phyloP scores from a whole-genome alignment of 2,113 vertebrate species.

The Archilochus colubris region DNA sequence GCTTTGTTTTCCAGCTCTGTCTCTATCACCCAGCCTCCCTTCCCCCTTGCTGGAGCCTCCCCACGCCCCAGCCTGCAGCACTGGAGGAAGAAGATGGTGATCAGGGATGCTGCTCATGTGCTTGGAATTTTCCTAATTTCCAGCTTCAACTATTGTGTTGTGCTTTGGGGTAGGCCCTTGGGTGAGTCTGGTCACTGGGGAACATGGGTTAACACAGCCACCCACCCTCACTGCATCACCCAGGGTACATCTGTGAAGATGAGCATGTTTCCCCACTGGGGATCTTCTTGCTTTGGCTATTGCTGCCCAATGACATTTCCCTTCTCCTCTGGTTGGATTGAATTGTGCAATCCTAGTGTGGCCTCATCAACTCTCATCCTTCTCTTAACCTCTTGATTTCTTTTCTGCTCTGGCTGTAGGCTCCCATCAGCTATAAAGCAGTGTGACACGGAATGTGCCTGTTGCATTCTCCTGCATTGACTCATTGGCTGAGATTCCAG shows the following conservation, averaged over 20 bases:
- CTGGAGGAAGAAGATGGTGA: background rate
- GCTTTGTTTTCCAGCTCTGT: background rate
- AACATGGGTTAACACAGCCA: background rate
- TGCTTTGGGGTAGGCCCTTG: background rate
- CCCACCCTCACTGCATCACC: background rate
- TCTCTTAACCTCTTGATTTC: background rate
- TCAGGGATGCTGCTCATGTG: slow-evolving; percentile 5
- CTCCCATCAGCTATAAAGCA: slow-evolving; percentile 54
- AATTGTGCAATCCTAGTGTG: background rate
- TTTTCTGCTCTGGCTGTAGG: slow-evolving; percentile 35
- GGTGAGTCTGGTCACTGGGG: background rate
- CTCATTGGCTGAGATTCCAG: slow-evolving; percentile 68
- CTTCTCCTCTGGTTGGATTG: background rate
- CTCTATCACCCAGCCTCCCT: background rate
- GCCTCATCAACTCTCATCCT: background rate
- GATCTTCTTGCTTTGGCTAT: background rate
- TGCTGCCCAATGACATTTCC: background rate
- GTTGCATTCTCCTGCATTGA: slow-evolving; percentile 71
- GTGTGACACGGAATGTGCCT: slow-evolving; percentile 51
- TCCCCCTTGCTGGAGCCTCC: background rate
- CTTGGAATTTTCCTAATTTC: slow-evolving; percentile 29
- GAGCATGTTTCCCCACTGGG: background rate
- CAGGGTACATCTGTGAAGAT: background rate
- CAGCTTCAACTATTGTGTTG: background rate
- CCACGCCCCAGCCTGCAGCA: background rate